Percentiles rank a stretch among this genome's conserved stretches.
phyloP scores from a whole-genome alignment of 2,797 vertebrate species.

The Hemitrygon akajei region DNA sequence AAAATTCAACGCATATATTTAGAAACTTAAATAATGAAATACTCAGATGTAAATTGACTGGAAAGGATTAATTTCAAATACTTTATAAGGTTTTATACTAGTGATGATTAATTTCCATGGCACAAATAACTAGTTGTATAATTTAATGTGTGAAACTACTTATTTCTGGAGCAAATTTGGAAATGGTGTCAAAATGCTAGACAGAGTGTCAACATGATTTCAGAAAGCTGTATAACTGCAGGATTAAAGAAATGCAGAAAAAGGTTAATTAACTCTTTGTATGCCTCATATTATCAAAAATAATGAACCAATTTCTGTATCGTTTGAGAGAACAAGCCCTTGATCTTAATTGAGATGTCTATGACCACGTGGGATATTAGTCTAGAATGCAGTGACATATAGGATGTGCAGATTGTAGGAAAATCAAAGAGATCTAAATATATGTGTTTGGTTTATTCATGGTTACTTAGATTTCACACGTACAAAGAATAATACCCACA shows the following conservation, averaged over 20 bases:
- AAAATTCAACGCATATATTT: background rate
- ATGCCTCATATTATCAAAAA: background rate
- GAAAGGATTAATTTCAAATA: conserved; percentile 29
- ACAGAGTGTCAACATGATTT: background rate
- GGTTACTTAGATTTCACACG: too few relatives aligned
- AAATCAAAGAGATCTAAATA: too few relatives aligned
- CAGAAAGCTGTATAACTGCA: background rate
- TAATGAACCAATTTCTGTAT: background rate
- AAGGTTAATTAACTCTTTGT: background rate
- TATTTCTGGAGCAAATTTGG: conserved; percentile 12
- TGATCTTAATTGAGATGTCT: too few relatives aligned
- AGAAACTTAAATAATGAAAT: background rate
- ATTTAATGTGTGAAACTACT: conserved; percentile 20
- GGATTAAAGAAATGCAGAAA: background rate
- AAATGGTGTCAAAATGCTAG: background rate
- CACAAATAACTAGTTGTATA: conserved; percentile 4
- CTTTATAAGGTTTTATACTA: background rate
- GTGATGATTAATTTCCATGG: background rate
- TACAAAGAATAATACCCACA: too few relatives aligned
- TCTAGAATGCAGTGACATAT: too few relatives aligned
- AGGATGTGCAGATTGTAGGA: too few relatives aligned
- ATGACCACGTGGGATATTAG: too few relatives aligned
- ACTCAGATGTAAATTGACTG: conserved; percentile 16
- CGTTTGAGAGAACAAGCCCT: too few relatives aligned
- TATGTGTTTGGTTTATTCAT: too few relatives aligned